Base-by-base conservation (phyloP, 2,797 vertebrate genomes). In the Helarctos malayanus region DNA sequence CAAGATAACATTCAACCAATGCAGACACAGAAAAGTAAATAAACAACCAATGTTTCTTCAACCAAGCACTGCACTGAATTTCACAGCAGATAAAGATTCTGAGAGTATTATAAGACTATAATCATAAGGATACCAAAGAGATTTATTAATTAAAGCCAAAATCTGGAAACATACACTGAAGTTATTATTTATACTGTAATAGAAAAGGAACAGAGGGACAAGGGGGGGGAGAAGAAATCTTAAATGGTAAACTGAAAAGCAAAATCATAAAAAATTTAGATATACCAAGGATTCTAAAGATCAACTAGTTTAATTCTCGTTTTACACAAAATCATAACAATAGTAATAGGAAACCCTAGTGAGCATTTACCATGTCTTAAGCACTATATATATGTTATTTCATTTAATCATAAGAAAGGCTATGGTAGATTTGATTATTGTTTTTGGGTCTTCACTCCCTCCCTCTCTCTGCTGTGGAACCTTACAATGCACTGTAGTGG, bases 1-100 rank as follows among this genome's bases (percentile, higher is more conserved):
- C 75, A 95, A 95, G 91, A 96, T 91, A 97, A 78, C 82, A 78
- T 83, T 86, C 93, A 93, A 88, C 94, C 93, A 86, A 69, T n/a
- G 47, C 89, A 96, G 87, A 90, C 75, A 71, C 63, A 25, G 91
- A 91, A 94, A 87, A 96, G 63, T 76, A 97, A 93, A 97, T 65
- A 97, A 95, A 91, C 82, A 96, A 92, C 45, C 68, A 63, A 47
- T n/a, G 68, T 91, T 91, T 93, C 84, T 69, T 96, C 94, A 68
- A 52, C 41, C 32, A 59, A 32, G 29, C 13, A 14, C 41, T 81
- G 52, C 49, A 59, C 56, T 75, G 78, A 73, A 86, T 89, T 94
- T 88, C 63, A 92, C 3, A 73, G 79, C 78, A 76, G 25, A 73
- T 49, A 82, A 93, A 83, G 63, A 76, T 71, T 87, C 87, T 75